These are phyloP conservation scores for Phortica okadai DNA, from an alignment of 2,888 invertebrate species.

Conservation along the genomic window DNA sequence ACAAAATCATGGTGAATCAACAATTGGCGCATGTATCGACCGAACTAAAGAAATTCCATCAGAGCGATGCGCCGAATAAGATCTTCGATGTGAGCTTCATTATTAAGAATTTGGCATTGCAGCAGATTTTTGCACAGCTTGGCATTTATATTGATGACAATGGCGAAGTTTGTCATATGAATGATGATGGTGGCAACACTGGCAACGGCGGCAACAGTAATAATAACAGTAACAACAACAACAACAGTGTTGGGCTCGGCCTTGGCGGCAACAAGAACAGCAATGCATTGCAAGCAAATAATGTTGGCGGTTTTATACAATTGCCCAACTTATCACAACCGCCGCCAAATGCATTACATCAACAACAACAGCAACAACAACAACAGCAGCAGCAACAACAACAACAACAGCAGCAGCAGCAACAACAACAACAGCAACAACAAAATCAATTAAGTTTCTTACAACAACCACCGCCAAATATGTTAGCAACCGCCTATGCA, in stretches of 20 bases:
- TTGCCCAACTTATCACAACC: constrained; percentile 70
- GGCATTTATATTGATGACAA: constrained; percentile 80
- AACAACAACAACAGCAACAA: no score
- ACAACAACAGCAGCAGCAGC: constrained; percentile 5
- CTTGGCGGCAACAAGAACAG: constrained; percentile 34
- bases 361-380: constrained; percentile 20
- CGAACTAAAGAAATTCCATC: constrained; percentile 80
- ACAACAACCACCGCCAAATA: constrained; percentile 70
- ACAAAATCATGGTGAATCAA: constrained; percentile 84
- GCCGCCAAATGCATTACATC: constrained; percentile 59
- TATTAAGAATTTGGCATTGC: constrained; percentile 78
- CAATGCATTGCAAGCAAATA: constrained; percentile 36
- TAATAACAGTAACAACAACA: constrained; percentile 28
- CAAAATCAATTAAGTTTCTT: constrained; percentile 60
- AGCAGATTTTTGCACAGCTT: constrained; percentile 81
- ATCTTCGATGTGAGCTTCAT: constrained; percentile 79
- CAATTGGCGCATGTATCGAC: constrained; percentile 81
- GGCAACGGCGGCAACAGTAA: constrained; percentile 16
- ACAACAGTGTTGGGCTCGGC: constrained; percentile 35
- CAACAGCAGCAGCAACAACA: constrained; percentile 24
- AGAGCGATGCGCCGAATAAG: constrained; percentile 79
- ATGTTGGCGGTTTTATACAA: constrained; percentile 15
- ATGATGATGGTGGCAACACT: constrained; percentile 57
- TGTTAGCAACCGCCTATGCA: constrained; percentile 58
- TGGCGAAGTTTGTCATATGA: constrained; percentile 77